Evolutionary conservation across 2,113 vertebrate species (phyloP).

Genomic region (Archilochus colubris): DNA sequence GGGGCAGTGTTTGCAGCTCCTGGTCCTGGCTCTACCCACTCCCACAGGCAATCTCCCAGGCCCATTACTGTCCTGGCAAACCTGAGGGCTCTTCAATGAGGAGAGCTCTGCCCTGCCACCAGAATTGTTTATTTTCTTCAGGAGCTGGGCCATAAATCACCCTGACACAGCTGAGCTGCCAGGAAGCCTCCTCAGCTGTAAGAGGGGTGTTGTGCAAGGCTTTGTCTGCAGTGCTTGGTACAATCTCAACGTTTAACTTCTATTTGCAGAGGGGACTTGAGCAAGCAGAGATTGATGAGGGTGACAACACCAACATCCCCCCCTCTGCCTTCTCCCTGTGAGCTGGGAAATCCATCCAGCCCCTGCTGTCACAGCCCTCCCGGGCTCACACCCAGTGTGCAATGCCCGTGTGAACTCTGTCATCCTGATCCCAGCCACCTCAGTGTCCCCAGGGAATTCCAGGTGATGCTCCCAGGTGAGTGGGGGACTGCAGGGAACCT

Average conservation of each 20-base stretch:
- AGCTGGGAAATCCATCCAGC: background rate
- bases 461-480: background rate
- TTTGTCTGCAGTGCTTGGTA: background rate
- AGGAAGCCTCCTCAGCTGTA: background rate
- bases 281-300: conserved; percentile 42
- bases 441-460: background rate
- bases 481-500: background rate
- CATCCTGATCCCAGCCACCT: too few species aligned
- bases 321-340: background rate
- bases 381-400: accelerated
- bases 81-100: background rate
- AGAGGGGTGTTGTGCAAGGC: background rate
- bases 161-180: conserved; percentile 14
- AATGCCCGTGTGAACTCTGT: accelerated
- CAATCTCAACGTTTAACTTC: conserved; percentile 20
- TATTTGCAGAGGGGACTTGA: background rate
- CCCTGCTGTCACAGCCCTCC: background rate
- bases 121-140: conserved; percentile 15
- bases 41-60: background rate
- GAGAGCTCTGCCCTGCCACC: conserved; percentile 16
- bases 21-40: background rate
- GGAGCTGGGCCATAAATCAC: conserved; percentile 47
- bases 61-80: background rate
- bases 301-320: background rate
- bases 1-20: background rate